Evolutionary conservation across 30 jellyfish, hydroid and myxozoan species (phyloP), one percentile per base, ranked within the genome.

Genomic region (Morbakka virulenta): DNA sequence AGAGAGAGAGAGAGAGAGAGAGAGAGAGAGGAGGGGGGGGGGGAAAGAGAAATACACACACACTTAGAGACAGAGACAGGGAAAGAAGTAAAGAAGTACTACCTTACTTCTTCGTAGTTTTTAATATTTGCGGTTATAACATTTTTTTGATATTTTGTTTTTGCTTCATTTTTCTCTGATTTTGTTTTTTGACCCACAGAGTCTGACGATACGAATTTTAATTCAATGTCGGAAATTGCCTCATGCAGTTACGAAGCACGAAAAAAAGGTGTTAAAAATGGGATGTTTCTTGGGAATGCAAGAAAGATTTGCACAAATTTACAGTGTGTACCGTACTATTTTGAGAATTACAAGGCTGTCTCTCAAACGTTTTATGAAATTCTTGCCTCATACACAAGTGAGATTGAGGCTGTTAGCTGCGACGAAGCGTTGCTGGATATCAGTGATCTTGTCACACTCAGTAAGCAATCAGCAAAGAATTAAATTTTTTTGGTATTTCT

Each of bases 241-340:
- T 93, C 99, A 0, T 86, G 97, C 74, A 93, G 96, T 84, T 93
- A 93, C 79, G 97, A 86, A 71, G 99, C 99, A 21, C 97, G 99
- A 28, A 62, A 72, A 69, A 79, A 28, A 52, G 99, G 99, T 34
- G 80, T 87, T 68, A 89, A 93, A 24, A 93, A 93, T 69, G 99
- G 99, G 6, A 86, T 82, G 97, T 80, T 86, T 71, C 81, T 93
- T 2, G 89, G 89, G 24, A 32, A 65, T 33, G 99, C 99, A 1
- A 79, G 88, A 22, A 29, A 35, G 21, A 33, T 80, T 57, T 93
- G 99, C 62, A 97, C 99, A 25, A 78, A 75, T 14, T 87, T 93
- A 0, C 49, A 72, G n/a, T 93, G 99, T 34, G 97, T 93, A 27
- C 97, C 99, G 11, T 93, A 93, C 52, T 50, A 86, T 12, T 93